phyloP scores from a whole-genome alignment of 2,797 vertebrate species.

The Hypotaenidia okinawae region DNA sequence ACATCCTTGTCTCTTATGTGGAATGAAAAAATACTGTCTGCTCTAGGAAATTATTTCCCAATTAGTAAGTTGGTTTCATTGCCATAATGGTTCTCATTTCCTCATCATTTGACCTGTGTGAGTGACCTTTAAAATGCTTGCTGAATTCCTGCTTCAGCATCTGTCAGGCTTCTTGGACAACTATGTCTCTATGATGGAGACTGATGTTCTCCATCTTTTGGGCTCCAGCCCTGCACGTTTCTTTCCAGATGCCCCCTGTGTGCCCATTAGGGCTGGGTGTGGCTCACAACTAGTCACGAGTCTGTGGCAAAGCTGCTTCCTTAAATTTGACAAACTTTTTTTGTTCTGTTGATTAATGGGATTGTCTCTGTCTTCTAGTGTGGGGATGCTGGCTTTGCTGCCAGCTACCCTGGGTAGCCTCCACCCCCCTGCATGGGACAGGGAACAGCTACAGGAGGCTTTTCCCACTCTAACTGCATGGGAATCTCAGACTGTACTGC shows the following conservation, averaged over 20 bases:
- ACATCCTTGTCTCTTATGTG: not conserved
- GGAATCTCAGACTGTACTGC: not conserved
- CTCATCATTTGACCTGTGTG: not conserved
- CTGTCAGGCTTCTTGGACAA: not conserved
- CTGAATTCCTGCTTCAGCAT: not conserved
- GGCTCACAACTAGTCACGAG: not conserved
- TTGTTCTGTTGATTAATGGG: not conserved
- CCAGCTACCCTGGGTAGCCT: not conserved
- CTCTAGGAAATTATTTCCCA: too few species aligned
- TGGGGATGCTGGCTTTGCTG: not conserved
- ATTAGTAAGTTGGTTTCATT: not conserved
- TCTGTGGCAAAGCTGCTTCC: not conserved
- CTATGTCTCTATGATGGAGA: not conserved
- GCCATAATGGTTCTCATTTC: not conserved
- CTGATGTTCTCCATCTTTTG: not conserved
- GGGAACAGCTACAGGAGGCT: not conserved
- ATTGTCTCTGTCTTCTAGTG: not conserved
- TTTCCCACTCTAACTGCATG: not conserved
- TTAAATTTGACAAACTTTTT: not conserved
- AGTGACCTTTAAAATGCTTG: not conserved
- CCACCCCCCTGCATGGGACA: fast-evolving
- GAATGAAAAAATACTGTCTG: not conserved
- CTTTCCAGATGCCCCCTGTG: fast-evolving
- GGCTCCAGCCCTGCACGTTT: not conserved
- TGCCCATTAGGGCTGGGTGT: not conserved